A percentile compares a stretch with the other conserved stretches of the same genome.
Evolutionary conservation across 2,113 vertebrate genomes (phyloP).

Genomic region (Apteryx mantelli): DNA sequence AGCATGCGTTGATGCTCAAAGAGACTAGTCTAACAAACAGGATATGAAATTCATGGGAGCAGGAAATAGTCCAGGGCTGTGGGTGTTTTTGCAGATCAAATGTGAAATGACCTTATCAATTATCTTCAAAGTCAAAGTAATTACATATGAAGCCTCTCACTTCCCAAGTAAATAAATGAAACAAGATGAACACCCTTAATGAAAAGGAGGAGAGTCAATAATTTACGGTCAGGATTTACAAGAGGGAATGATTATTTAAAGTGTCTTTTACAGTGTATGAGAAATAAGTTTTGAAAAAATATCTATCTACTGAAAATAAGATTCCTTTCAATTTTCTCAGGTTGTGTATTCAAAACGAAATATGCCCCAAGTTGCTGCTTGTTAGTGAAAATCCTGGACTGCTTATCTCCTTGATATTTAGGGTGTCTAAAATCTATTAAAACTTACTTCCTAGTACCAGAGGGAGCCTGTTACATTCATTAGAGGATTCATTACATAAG

Average conservation of each 20-base stretch:
- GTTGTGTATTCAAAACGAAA: neutral
- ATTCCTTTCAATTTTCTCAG: neutral
- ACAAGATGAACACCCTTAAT: neutral
- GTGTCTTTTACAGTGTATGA: neutral
- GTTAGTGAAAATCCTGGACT: neutral
- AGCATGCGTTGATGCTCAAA: neutral
- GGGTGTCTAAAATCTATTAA: neutral
- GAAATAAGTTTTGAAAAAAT: neutral
- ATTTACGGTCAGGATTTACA: neutral
- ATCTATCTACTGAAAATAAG: neutral
- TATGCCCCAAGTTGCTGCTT: neutral
- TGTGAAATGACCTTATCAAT: neutral
- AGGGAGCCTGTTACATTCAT: rapidly evolving
- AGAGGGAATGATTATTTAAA: neutral
- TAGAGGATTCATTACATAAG: neutral
- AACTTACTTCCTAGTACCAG: rapidly evolving
- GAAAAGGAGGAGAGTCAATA: neutral
- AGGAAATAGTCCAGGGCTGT: neutral
- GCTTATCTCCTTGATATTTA: neutral
- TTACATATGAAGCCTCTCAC: neutral
- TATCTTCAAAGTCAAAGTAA: neutral
- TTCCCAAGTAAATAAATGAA: neutral
- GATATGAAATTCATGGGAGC: neutral
- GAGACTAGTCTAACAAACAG: neutral
- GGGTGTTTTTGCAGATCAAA: rapidly evolving